These are phyloP conservation scores for Austrofundulus limnaeus DNA, from an alignment of 2,113 vertebrate species.

Conservation along the genomic window DNA sequence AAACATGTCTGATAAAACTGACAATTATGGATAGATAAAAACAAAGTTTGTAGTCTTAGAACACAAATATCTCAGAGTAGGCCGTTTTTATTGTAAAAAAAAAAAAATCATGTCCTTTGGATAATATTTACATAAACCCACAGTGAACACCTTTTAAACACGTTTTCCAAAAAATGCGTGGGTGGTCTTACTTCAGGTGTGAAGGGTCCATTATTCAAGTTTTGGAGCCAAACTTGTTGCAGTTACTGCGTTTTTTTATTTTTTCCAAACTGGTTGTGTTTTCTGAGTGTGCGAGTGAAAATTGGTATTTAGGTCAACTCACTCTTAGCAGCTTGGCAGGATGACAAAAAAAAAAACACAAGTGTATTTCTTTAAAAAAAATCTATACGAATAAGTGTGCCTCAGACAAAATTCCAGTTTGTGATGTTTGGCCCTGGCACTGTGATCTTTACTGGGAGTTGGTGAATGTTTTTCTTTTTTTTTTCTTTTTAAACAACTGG, in stretches of 20 bases:
- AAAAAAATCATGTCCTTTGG: no score
- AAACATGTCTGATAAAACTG: slow-evolving; percentile 17
- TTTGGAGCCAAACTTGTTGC: slow-evolving; percentile 38
- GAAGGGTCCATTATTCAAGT: slow-evolving; percentile 1
- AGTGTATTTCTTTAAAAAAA: slow-evolving; percentile 64
- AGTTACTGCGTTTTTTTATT: slow-evolving; percentile 23
- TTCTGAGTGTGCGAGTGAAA: slow-evolving; percentile 41
- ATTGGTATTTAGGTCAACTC: slow-evolving; percentile 58
- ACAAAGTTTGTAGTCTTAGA: no score
- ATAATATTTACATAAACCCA: no score
- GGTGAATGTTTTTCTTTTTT: slow-evolving; percentile 61
- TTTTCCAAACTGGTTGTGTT: slow-evolving; percentile 10
- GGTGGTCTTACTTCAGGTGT: background rate
- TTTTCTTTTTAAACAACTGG: slow-evolving; percentile 65
- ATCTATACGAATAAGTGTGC: slow-evolving; percentile 60
- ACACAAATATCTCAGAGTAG: no score
- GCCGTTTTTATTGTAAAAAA: no score
- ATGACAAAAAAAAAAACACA: slow-evolving; percentile 52
- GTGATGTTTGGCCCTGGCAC: slow-evolving; percentile 74
- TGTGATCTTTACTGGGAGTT: slow-evolving; percentile 66
- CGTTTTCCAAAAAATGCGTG: no score
- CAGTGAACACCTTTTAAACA: no score
- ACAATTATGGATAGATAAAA: slow-evolving; percentile 11
- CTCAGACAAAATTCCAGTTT: slow-evolving; percentile 71
- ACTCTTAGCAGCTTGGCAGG: slow-evolving; percentile 34